Conservation (phyloP, 1,140 invertebrate genomes). For the Liolophura sinensis region DNA sequence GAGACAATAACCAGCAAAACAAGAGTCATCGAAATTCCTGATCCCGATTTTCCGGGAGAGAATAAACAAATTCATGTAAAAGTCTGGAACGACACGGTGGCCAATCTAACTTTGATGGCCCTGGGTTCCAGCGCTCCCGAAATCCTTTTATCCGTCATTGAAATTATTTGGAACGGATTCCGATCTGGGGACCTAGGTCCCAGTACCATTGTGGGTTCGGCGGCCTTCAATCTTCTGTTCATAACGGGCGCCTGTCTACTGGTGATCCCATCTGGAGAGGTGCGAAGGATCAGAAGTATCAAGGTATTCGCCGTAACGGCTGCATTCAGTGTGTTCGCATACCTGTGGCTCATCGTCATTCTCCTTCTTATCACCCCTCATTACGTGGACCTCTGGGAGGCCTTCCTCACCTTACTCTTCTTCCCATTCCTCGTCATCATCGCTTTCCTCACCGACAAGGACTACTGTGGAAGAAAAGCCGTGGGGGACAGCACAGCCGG, state of each 20-base stretch:
- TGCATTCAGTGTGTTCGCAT: slow-evolving; percentile 67
- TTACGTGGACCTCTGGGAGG: slow-evolving; percentile 68
- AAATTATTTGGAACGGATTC: slow-evolving; percentile 65
- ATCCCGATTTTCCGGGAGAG: slow-evolving; percentile 18
- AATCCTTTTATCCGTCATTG: slow-evolving; percentile 69
- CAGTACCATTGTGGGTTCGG: slow-evolving; percentile 71
- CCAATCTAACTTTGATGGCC: slow-evolving; percentile 73
- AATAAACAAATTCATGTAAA: slow-evolving; percentile 28
- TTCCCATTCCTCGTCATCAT: slow-evolving; percentile 64
- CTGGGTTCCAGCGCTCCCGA: slow-evolving; percentile 70
- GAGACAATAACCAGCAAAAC: slow-evolving; percentile 72
- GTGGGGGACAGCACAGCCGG: slow-evolving; percentile 8
- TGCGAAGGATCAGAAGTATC: slow-evolving; percentile 60
- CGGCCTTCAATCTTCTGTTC: slow-evolving; percentile 68
- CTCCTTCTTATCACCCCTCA: slow-evolving; percentile 61
- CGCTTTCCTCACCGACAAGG: slow-evolving; percentile 63
- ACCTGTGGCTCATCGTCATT: slow-evolving; percentile 70
- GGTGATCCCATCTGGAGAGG: slow-evolving; percentile 61
- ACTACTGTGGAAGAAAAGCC: slow-evolving; percentile 51
- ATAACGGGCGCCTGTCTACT: slow-evolving; percentile 68
- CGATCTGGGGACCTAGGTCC: slow-evolving; percentile 66
- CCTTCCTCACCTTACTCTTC: slow-evolving; percentile 65
- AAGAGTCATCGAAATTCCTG: slow-evolving; percentile 58
- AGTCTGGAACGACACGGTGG: slow-evolving; percentile 71
- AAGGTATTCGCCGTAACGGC: slow-evolving; percentile 67